Evolutionary conservation across 2,888 invertebrate genomes (phyloP).

Genomic region (Stenodera caucasica): DNA sequence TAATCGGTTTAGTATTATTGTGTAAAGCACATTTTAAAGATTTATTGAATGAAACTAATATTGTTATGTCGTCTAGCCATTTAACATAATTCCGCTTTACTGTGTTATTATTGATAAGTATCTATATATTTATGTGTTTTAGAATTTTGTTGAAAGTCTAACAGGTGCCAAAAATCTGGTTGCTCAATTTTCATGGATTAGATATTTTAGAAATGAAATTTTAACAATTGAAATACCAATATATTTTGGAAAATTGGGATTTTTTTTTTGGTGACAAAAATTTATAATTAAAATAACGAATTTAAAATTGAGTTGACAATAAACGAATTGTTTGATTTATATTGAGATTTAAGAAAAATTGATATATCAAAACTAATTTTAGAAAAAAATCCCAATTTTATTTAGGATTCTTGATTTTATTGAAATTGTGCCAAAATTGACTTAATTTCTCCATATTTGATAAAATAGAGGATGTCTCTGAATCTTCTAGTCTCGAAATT

Average conservation of each 20-base stretch:
- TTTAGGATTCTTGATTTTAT: background rate
- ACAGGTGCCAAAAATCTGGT: background rate
- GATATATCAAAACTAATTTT: background rate
- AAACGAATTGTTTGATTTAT: background rate
- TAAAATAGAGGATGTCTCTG: too few species aligned
- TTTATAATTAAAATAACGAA: too few species aligned
- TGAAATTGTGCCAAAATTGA: background rate
- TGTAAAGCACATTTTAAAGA: conserved; percentile 61
- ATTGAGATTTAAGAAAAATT: too few species aligned
- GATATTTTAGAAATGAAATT: background rate
- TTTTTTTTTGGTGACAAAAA: background rate
- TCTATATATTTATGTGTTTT: background rate
- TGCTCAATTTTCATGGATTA: conserved; percentile 2
- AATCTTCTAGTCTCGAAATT: too few species aligned
- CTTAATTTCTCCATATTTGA: background rate
- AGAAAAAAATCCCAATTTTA: conserved; percentile 1
- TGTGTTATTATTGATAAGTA: background rate
- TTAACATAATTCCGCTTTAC: conserved; percentile 25
- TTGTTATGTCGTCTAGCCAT: conserved; percentile 30
- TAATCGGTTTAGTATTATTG: conserved; percentile 59
- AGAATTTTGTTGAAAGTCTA: background rate
- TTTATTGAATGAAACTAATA: conserved; percentile 13
- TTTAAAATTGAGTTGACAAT: background rate
- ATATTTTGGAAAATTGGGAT: conserved; percentile 6
- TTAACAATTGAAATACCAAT: background rate